A percentile compares a stretch with the other conserved stretches of the same genome.
Evolutionary conservation across 2,888 invertebrate species (phyloP).

Genomic region (Sepioteuthis lessoniana): DNA sequence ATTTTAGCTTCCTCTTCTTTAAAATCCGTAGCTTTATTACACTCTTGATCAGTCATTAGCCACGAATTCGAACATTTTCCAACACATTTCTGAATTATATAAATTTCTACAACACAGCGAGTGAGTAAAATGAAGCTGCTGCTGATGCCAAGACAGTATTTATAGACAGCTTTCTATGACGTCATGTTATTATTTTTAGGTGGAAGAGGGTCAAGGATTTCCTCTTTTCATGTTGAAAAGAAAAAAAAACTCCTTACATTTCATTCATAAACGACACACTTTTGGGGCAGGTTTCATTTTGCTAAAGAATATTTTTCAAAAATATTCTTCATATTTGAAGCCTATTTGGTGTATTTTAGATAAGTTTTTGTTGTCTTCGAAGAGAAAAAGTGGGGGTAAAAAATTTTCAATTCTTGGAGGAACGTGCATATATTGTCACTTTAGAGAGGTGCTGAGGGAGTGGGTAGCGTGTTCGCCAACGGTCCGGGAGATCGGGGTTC

Average conservation of each 20-base stretch:
- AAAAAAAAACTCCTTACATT: not conserved
- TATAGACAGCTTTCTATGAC: not conserved
- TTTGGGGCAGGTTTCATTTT: too few species aligned
- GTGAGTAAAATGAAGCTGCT: not conserved
- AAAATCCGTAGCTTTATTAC: not conserved
- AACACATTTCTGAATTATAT: not conserved
- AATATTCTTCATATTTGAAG: too few species aligned
- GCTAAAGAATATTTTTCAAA: too few species aligned
- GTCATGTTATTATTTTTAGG: not conserved
- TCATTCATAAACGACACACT: not conserved
- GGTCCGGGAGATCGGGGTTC: too few species aligned
- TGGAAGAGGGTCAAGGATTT: slow-evolving; percentile 4
- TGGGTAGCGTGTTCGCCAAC: too few species aligned
- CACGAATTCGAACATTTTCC: not conserved
- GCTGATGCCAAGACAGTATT: not conserved
- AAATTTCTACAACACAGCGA: not conserved
- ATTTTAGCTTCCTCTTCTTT: slow-evolving; percentile 17
- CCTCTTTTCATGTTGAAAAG: not conserved
- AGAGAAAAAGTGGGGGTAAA: too few species aligned
- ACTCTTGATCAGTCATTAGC: slow-evolving; percentile 42
- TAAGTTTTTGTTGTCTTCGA: too few species aligned
- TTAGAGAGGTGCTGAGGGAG: too few species aligned
- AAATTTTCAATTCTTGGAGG: too few species aligned
- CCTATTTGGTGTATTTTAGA: too few species aligned
- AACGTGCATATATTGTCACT: too few species aligned